Evolutionary conservation across 1,140 invertebrate species (phyloP).

Genomic region (Musca domestica): DNA sequence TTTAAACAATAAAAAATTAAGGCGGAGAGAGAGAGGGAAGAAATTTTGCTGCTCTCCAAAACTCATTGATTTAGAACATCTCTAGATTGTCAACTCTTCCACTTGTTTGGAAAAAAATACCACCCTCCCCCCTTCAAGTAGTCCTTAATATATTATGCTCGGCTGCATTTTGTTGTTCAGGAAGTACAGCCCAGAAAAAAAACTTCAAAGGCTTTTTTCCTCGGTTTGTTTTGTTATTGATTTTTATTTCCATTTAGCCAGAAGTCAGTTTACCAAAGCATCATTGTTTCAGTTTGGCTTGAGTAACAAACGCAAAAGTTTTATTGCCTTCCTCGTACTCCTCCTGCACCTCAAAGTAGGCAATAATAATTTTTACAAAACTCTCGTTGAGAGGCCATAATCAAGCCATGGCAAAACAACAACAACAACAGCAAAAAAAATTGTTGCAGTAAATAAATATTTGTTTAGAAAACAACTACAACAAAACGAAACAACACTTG

Average conservation of each 20-base stretch:
- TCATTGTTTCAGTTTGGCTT: neutral
- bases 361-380: neutral
- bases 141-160: neutral
- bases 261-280: neutral
- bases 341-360: neutral
- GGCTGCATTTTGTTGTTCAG: constrained; percentile 2
- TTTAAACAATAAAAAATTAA: no score
- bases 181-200: neutral
- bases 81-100: constrained; percentile 3
- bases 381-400: neutral
- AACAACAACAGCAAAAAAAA: neutral
- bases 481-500: constrained; percentile 3
- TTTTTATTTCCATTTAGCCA: neutral
- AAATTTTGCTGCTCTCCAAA: neutral
- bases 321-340: neutral
- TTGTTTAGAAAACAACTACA: no score
- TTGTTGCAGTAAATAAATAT: no score
- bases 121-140: neutral
- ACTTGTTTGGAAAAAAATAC: no score
- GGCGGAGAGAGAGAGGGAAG: no score
- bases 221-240: neutral
- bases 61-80: constrained; percentile 3
- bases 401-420: neutral
- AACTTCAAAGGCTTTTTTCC: constrained; percentile 4
- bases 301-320: constrained; percentile 1